Base-by-base conservation (phyloP, 2,888 invertebrate species). In the Fragum whitleyi region DNA sequence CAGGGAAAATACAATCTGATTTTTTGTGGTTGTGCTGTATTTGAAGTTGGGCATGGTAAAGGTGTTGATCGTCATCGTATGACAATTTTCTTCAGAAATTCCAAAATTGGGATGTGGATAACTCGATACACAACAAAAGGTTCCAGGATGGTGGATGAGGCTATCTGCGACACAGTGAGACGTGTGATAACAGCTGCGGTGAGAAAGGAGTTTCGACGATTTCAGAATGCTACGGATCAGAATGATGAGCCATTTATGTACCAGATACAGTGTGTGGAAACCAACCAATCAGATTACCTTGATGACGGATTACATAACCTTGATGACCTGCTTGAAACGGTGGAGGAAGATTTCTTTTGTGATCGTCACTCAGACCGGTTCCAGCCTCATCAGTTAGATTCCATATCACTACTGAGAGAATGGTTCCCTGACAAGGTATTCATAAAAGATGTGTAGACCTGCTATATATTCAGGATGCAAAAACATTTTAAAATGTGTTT, bases 371-470 rank as follows among this genome's bases (percentile, higher is more conserved):
- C 75, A 11, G 82, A 82, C 21, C 55, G 9, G 23, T 11, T n/a
- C 28, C 73, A 76, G 23, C 82, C 79, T n/a, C 82, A 82, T 59
- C 1, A 51, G 3, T 36, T 76, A 23, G 53, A 70, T 11, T 61
- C 72, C 6, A 51, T 61, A 2, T 21, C 73, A 21, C 39, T 79
- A 65, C 62, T 82, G 19, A 47, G 47, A 39, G 79, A 82, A 32
- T 82, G 82, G 82, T 82, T 82, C 32, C 72, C 61, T 29, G 79
- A 82, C 21, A 55, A 39, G 70, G 82, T 82, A 82, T n/a, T 0
- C n/a, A 21, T n/a, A n/a, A n/a, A n/a, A n/a, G 3, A 67, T 21
- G 32, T 32, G 1, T 2, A 21, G 42, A 19, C 1, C 1, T 2
- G 65, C 65, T 36, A 16, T 67, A 39, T 67, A 9, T n/a, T n/a